Conservation (phyloP, 2,113 vertebrate species). For the Micronycteris hirsuta region DNA sequence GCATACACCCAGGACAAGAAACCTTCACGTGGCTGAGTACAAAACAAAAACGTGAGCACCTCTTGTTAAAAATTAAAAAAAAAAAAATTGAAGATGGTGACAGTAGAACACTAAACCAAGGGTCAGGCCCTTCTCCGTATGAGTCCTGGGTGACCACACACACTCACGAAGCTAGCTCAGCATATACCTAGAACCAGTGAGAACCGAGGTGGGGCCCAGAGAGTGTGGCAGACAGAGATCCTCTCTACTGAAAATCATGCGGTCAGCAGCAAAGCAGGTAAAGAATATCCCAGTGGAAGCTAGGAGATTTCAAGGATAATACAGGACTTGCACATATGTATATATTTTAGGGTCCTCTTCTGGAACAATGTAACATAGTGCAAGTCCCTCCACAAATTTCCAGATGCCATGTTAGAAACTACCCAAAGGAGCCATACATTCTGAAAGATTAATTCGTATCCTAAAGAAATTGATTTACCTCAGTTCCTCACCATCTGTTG, state of each 20-base stretch:
- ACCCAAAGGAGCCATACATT: neutral
- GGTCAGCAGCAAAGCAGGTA: neutral
- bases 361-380: neutral
- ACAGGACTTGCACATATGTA: neutral
- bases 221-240: accelerated
- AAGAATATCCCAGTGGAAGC: neutral
- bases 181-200: neutral
- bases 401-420: neutral
- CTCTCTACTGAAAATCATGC: neutral
- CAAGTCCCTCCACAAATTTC: neutral
- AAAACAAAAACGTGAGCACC: neutral
- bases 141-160: neutral
- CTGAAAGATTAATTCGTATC: neutral
- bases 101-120: neutral
- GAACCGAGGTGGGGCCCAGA: neutral
- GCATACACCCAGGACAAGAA: neutral
- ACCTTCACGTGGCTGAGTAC: neutral
- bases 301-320: neutral
- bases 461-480: neutral
- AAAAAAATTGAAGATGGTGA: too few relatives aligned
- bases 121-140: neutral
- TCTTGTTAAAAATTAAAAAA: too few relatives aligned
- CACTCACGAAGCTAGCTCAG: neutral
- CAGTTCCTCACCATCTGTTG: neutral
- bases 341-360: neutral